Evolutionary conservation across 37 sponge, comb jelly and placozoan genomes (phyloP).

Genomic region (Oopsacas minuta): DNA sequence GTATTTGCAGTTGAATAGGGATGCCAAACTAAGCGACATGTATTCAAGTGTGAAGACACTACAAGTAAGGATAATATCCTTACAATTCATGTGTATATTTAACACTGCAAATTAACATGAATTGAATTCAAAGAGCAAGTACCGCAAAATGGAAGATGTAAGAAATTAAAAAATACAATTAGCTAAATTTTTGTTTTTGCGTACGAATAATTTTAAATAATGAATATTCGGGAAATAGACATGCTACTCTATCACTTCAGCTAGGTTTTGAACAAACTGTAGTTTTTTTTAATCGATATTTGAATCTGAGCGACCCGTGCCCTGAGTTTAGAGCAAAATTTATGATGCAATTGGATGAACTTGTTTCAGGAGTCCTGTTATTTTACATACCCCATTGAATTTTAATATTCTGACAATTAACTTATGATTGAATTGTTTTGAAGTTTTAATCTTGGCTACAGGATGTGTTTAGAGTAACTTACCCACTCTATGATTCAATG

Average conservation of each 20-base stretch:
- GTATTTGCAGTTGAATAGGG: background rate
- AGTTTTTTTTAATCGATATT: background rate
- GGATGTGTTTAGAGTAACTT: too few relatives aligned
- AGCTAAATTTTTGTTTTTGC: background rate
- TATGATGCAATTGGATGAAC: too few relatives aligned
- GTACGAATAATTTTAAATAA: background rate
- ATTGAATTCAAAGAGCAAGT: background rate
- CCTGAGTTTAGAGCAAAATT: too few relatives aligned
- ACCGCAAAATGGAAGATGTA: background rate
- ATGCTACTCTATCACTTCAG: background rate
- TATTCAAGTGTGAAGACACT: background rate
- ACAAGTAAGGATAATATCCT: background rate
- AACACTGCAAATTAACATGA: background rate
- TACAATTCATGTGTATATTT: background rate
- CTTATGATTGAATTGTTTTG: too few relatives aligned
- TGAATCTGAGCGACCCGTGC: background rate
- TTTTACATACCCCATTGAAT: too few relatives aligned
- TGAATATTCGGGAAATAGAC: background rate
- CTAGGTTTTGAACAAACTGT: background rate
- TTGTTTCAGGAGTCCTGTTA: too few relatives aligned
- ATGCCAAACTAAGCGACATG: background rate
- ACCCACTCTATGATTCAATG: too few relatives aligned
- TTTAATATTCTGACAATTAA: too few relatives aligned
- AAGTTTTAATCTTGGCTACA: too few relatives aligned
- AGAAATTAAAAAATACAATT: background rate